A percentile compares a stretch with the other conserved stretches of the same genome.
These are phyloP conservation scores for Andinoacara biseriatus DNA, from an alignment of 2,113 vertebrate species.

Conservation along the genomic window DNA sequence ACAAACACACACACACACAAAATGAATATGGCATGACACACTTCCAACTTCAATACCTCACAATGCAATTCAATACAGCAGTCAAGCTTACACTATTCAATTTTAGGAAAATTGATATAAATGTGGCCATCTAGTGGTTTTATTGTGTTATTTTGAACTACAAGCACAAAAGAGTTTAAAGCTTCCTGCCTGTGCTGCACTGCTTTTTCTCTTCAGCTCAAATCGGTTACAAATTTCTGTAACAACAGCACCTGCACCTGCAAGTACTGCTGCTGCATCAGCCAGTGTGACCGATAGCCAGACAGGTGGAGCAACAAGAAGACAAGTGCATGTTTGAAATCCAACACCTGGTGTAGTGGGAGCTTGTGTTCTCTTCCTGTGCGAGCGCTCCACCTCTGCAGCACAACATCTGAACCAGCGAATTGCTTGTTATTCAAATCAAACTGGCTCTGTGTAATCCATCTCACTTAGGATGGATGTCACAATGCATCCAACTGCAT, in stretches of 20 bases:
- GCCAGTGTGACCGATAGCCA: not conserved
- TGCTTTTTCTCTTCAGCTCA: not conserved
- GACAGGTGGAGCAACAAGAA: not conserved
- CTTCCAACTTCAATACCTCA: fast-evolving
- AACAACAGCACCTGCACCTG: not conserved
- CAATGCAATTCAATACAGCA: not conserved
- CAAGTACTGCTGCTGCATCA: not conserved
- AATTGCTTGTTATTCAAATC: constrained; percentile 61
- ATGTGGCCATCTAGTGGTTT: not conserved
- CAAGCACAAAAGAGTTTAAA: not conserved
- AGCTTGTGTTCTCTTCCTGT: constrained; percentile 18
- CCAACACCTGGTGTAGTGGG: constrained; percentile 12
- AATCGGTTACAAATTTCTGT: not conserved
- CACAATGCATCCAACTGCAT: constrained; percentile 40
- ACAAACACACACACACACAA: not conserved
- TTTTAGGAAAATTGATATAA: not conserved
- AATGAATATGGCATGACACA: not conserved
- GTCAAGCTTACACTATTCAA: not conserved
- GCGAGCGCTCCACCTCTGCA: constrained; percentile 27
- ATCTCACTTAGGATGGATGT: constrained; percentile 68
- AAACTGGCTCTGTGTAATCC: constrained; percentile 59
- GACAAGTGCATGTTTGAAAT: not conserved
- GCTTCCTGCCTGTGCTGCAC: not conserved
- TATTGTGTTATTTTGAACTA: not conserved
- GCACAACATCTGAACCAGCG: constrained; percentile 24